Conservation (phyloP, 2,797 vertebrate species). For the Etheostoma nigrum region DNA sequence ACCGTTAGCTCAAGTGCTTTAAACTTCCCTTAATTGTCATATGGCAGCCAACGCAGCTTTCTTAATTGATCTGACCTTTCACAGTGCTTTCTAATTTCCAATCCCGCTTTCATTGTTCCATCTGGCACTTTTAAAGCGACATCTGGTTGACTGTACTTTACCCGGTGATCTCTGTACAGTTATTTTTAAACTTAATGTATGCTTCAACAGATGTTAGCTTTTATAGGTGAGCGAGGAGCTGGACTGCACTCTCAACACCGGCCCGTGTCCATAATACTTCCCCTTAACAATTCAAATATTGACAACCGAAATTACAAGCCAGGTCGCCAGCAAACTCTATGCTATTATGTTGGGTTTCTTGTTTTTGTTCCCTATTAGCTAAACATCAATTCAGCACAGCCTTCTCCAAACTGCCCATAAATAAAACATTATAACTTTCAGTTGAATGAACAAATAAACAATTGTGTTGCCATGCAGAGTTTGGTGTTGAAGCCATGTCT, state of each 20-base stretch:
- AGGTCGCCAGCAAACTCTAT: conserved; percentile 85
- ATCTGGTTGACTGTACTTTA: conserved; percentile 99
- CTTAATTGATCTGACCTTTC: conserved; percentile 99
- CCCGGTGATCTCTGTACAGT: conserved; percentile 99
- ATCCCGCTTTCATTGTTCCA: conserved; percentile 99
- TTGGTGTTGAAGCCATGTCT: conserved; percentile 90
- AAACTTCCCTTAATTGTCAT: conserved; percentile 98
- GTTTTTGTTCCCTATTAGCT: conserved; percentile 88
- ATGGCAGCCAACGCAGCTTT: conserved; percentile 96
- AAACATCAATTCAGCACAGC: conserved; percentile 91
- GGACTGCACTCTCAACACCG: conserved; percentile 87
- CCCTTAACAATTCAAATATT: conserved; percentile 92
- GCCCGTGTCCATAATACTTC: conserved; percentile 89
- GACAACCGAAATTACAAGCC: conserved; percentile 91
- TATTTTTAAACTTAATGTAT: conserved; percentile 99
- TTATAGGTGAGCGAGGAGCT: conserved; percentile 93
- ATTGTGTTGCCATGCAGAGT: conserved; percentile 80
- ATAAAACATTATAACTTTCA: conserved; percentile 89
- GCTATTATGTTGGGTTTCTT: conserved; percentile 87
- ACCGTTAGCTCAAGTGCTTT: conserved; percentile 88
- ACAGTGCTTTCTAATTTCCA: conserved; percentile 98
- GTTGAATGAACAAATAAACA: conserved; percentile 91
- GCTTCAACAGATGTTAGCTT: conserved; percentile 99
- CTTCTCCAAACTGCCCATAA: conserved; percentile 89
- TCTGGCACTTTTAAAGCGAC: conserved; percentile 99